Evolutionary conservation across 2,113 vertebrate species (phyloP), one percentile per base, ranked within the genome.

Genomic region (Syngnathus floridae): DNA sequence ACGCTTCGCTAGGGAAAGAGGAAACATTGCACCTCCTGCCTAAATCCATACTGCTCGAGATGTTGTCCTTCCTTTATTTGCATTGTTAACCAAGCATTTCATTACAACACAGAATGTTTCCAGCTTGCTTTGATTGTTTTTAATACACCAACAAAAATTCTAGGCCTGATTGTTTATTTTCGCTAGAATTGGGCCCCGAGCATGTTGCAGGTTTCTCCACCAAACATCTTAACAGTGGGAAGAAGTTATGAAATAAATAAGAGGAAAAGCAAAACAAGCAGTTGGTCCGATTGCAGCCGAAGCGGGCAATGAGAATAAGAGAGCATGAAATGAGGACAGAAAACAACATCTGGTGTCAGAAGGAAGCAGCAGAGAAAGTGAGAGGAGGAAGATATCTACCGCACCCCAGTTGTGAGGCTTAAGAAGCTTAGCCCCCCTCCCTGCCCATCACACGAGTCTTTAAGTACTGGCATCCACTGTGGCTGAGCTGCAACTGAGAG

Each of bases 381-480:
- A 75, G 75, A 69, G 79, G 73, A 83, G 75, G 62, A 66, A 48
- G 73, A 80, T 88, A 89, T 88, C 82, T 88, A 75, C 80, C 70
- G 79, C 80, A n/a, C 49, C 79, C 81, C 78, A 81, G 82, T 83
- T 86, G 82, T 35, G 62, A 74, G 62, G 73, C 83, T 87, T 87
- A 87, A 84, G 73, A 74, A 84, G 87, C 84, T 88, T 83, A 86
- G 78, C 70, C 64, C 66, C 67, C 64, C 81, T 75, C 78, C 78
- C 82, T 73, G 67, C 48, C 48, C 26, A n/a, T 79, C 81, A 83
- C 66, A 82, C 63, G 72, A 79, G 64, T 80, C 74, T 65, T 88
- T 76, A 80, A 86, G 83, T 80, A 77, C 75, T 77, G 76, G 66
- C 79, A 74, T 80, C 80, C 72, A 70, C 72, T n/a, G 62, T 74